Percentiles rank a stretch among this genome's conserved stretches.
Evolutionary conservation across 2,888 invertebrate genomes (phyloP).

Genomic region (Fragum sueziense): DNA sequence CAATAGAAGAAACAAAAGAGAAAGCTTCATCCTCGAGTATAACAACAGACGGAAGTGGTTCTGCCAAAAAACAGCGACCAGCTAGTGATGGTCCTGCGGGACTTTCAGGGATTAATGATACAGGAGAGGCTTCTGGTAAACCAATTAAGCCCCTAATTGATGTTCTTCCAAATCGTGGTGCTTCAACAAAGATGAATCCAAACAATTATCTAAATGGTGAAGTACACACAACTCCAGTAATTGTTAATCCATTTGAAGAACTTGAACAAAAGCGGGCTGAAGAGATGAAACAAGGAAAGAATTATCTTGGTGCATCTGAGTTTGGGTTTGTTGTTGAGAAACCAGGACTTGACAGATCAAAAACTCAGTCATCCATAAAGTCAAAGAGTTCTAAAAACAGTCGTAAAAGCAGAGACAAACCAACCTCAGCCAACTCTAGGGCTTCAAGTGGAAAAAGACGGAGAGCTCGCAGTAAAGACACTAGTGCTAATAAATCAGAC

Average conservation of each 20-base stretch:
- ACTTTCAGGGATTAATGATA: slow-evolving; percentile 7
- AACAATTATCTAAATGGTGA: slow-evolving; percentile 43
- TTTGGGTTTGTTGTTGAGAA: slow-evolving; percentile 68
- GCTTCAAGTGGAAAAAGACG: slow-evolving; percentile 58
- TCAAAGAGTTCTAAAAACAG: slow-evolving; percentile 66
- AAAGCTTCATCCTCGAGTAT: slow-evolving; percentile 55
- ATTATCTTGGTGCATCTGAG: slow-evolving; percentile 61
- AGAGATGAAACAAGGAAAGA: slow-evolving; percentile 45
- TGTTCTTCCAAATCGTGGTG: slow-evolving; percentile 57
- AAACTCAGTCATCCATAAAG: slow-evolving; percentile 59
- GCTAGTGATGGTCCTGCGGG: slow-evolving; percentile 53
- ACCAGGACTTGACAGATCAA: slow-evolving; percentile 63
- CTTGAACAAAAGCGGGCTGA: slow-evolving; percentile 58
- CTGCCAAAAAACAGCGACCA: slow-evolving; percentile 39
- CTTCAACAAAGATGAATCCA: slow-evolving; percentile 53
- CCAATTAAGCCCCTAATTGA: slow-evolving; percentile 63
- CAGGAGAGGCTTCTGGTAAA: slow-evolving; percentile 7
- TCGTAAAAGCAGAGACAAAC: slow-evolving; percentile 50
- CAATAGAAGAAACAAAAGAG: slow-evolving; percentile 54
- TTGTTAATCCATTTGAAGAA: slow-evolving; percentile 77
- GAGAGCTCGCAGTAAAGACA: slow-evolving; percentile 65
- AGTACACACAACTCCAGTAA: slow-evolving; percentile 68
- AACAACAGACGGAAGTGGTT: slow-evolving; percentile 34
- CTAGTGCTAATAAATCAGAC: slow-evolving; percentile 59
- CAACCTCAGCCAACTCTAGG: slow-evolving; percentile 66